A percentile compares a stretch with the other conserved stretches of the same genome.
Conservation (phyloP, 2,888 invertebrate genomes). For the Fragum fragum region DNA sequence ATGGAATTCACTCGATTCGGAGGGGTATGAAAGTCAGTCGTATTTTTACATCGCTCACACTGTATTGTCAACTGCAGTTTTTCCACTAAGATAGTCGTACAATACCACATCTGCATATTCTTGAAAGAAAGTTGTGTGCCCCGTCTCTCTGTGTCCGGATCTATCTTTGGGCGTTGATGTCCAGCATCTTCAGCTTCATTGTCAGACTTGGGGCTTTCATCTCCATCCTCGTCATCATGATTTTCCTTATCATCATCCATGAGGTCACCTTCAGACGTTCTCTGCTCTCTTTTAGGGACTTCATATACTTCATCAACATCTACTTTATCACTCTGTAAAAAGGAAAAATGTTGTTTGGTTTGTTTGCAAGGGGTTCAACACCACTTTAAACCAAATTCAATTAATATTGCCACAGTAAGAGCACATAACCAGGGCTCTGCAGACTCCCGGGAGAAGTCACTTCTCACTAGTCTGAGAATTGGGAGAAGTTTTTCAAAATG, state of each 20-base stretch:
- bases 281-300: conserved; percentile 39
- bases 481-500: no score
- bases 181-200: conserved; percentile 24
- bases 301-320: conserved; percentile 52
- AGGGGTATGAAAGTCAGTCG: conserved; percentile 79
- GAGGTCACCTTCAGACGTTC: conserved; percentile 14
- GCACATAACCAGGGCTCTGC: no score
- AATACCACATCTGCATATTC: conserved; percentile 82
- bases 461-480: no score
- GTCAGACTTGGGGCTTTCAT: conserved; percentile 39
- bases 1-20: conserved; percentile 76
- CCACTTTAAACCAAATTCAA: no score
- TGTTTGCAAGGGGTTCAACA: no score
- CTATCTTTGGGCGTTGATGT: conserved; percentile 41
- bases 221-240: not conserved
- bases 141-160: conserved; percentile 67
- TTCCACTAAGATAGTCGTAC: conserved; percentile 80
- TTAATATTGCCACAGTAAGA: no score
- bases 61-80: conserved; percentile 81
- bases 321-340: conserved; percentile 22
- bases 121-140: conserved; percentile 85
- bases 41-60: conserved; percentile 81
- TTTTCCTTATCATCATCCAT: conserved; percentile 33
- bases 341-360: no score
- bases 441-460: no score